Conservation (phyloP, 2,797 vertebrate species). For the Octomys mimax region DNA sequence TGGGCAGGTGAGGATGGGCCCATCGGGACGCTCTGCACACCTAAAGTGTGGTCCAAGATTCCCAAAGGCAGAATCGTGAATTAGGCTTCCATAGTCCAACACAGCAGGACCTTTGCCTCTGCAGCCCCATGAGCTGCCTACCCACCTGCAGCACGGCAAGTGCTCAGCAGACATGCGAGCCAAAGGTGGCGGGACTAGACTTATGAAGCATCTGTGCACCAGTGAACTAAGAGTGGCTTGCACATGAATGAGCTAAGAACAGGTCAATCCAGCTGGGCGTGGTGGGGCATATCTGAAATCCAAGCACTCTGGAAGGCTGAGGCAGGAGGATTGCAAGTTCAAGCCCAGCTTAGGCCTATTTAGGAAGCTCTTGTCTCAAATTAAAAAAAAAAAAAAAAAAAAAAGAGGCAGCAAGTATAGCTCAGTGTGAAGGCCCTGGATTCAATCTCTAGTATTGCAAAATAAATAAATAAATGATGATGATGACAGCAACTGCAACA, state of each 20-base stretch:
- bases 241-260: not conserved
- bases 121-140: not conserved
- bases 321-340: not conserved
- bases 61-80: not conserved
- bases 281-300: not conserved
- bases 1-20: not conserved
- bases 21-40: not conserved
- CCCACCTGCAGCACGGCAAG: slow-evolving; percentile 12
- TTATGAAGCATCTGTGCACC: not conserved
- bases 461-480: not conserved
- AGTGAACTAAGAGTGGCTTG: not conserved
- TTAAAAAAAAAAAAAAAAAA: not conserved
- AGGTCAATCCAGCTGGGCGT: not conserved
- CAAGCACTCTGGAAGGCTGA: not conserved
- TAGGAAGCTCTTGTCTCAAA: not conserved
- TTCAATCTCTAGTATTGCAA: not conserved
- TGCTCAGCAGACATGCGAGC: not conserved
- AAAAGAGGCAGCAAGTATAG: not conserved
- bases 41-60: not conserved
- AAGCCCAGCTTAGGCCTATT: not conserved
- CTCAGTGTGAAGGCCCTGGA: not conserved
- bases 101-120: not conserved
- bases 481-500: not conserved
- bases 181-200: not conserved
- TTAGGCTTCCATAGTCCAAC: not conserved